Evolutionary conservation across 2,888 invertebrate species (phyloP).

Genomic region (Macaria liturata): DNA sequence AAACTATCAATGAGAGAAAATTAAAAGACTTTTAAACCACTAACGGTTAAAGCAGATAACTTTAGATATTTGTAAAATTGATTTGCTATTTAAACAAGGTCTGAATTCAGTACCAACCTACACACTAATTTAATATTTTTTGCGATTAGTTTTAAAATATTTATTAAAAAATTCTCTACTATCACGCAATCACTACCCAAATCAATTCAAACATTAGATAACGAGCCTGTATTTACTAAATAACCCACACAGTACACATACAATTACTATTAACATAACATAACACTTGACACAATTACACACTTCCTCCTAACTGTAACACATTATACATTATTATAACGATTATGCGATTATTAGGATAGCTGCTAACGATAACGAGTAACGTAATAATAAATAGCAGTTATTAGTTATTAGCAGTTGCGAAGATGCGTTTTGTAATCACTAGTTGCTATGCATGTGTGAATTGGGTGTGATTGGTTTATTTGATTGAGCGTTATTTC

Average conservation of each 20-base stretch:
- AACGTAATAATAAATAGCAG: conserved; percentile 17
- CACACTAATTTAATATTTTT: too few relatives aligned
- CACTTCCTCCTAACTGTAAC: conserved; percentile 10
- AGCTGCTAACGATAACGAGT: conserved; percentile 13
- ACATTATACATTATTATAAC: conserved; percentile 9
- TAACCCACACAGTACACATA: neutral
- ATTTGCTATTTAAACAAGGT: too few relatives aligned
- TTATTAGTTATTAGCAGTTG: conserved; percentile 19
- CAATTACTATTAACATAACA: conserved; percentile 10
- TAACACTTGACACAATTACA: conserved; percentile 13
- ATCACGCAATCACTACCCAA: conserved; percentile 3
- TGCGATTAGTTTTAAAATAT: too few relatives aligned
- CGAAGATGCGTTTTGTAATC: conserved; percentile 20
- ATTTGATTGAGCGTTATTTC: conserved; percentile 15
- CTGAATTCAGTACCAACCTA: too few relatives aligned
- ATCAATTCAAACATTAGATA: conserved; percentile 1
- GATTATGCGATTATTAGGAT: conserved; percentile 16
- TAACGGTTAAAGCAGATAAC: too few relatives aligned
- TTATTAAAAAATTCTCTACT: too few relatives aligned
- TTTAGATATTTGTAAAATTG: too few relatives aligned
- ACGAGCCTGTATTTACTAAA: neutral
- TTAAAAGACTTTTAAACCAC: too few relatives aligned
- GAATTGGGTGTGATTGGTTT: conserved; percentile 18
- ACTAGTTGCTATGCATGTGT: conserved; percentile 8
- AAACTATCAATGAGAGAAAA: too few relatives aligned